A percentile compares a stretch with the other conserved stretches of the same genome.
phyloP scores from a whole-genome alignment of 1,140 invertebrate genomes.

The Ceratosolen fusciceps region DNA sequence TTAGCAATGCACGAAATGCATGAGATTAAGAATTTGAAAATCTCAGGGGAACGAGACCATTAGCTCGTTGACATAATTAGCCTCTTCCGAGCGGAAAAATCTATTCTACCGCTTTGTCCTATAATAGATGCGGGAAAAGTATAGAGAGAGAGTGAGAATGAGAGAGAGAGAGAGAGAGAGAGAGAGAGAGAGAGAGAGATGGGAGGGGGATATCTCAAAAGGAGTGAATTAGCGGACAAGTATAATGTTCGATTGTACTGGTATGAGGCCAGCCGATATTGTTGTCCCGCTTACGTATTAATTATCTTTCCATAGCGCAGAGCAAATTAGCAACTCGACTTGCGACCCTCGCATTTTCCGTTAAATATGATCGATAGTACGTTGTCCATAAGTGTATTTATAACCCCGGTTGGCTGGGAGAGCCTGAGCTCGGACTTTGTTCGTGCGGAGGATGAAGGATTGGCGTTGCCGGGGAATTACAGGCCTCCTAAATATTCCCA shows the following conservation, averaged over 20 bases:
- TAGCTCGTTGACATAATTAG: too few relatives aligned
- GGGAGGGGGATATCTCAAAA: constrained; percentile 35
- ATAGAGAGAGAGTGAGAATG: too few relatives aligned
- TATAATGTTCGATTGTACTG: constrained; percentile 22
- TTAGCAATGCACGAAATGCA: too few relatives aligned
- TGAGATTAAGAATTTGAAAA: too few relatives aligned
- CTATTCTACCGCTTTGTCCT: too few relatives aligned
- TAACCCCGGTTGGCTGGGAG: neutral
- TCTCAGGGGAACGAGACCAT: too few relatives aligned
- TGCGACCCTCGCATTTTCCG: neutral
- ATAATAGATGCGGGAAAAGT: too few relatives aligned
- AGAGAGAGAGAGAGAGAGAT: too few relatives aligned
- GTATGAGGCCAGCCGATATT: neutral
- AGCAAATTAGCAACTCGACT: constrained; percentile 14
- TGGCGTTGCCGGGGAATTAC: neutral
- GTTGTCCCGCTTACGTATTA: too few relatives aligned
- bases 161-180: too few relatives aligned
- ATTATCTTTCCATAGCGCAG: constrained; percentile 30
- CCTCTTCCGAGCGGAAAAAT: too few relatives aligned
- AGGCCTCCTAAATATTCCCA: neutral
- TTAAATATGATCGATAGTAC: constrained; percentile 33
- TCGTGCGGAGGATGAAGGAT: neutral
- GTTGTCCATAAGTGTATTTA: constrained; percentile 6
- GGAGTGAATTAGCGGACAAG: constrained; percentile 36
- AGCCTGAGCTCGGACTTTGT: too few relatives aligned